Base-by-base conservation (phyloP, 2,797 vertebrate species). In the Cryptoprocta ferox region DNA sequence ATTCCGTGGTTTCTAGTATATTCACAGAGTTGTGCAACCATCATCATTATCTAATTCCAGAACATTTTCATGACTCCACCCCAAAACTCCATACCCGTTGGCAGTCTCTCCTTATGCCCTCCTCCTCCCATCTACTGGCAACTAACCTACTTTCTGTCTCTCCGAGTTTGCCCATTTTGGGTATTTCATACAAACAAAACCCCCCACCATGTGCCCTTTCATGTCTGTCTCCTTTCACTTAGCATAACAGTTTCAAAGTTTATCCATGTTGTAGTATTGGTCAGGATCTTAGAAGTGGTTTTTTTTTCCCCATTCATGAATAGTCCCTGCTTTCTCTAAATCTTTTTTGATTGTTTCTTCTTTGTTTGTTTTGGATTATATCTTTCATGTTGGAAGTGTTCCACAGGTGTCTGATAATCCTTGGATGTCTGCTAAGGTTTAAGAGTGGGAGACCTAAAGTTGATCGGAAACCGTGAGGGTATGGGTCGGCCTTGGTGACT, bases 311-410 rank as follows among this genome's bases (percentile, higher is more conserved):
- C 56, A 48, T 81, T 82, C 4, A 18, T 78, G 84, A 89, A 24
- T 70, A 89, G 45, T 42, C 35, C 16, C 28, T 85, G 19, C 39
- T 95, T 91, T 83, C 30, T 78, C 28, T 88, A 37, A 89, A 61
- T 79, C 9, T 68, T 21, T 89, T 53, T 82, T 73, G 9, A 78
- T 79, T 88, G 3, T 88, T 68, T 73, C 28, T 32, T 89, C 2
- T 97, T 75, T 94, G 28, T 81, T 94, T 93, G 24, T 7, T 91
- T 95, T 91, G 65, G 65, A 70, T 53, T 79, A 24, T 85, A 19
- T 48, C 45, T 94, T 92, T 86, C 14, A 94, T 91, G 81, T 81
- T 73, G n/a, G 8, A 90, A 80, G 42, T 68, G 15, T 37, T 65
- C 39, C 42, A 80, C 39, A 45, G 56, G 61, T 95, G 32, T 39